Base-by-base conservation (phyloP, 2,888 invertebrate genomes). In the Rhamnusium bicolor region DNA sequence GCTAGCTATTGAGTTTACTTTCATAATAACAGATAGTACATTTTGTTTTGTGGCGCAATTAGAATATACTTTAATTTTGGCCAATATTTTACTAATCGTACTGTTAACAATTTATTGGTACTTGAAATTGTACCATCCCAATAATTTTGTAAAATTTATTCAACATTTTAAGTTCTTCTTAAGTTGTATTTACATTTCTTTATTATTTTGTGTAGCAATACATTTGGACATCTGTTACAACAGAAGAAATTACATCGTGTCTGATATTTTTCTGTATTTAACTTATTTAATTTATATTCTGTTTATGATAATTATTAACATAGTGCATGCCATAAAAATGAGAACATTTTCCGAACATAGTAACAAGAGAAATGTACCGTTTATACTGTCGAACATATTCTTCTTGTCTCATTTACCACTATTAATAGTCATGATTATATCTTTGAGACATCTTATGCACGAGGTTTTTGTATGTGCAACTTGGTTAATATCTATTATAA, bases 251-350 rank as follows among this genome's bases (percentile, higher is more conserved):
- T 29, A 4, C n/a, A 18, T 14, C 18, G 1, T 32, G 2, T 18
- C 58, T 12, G 27, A 49, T 12, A 7, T 24, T 0, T 2, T 12
- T 65, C 4, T n/a, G 51, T 12, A 10, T 60, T 40, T 14, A 60
- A 1, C 8, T n/a, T n/a, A 21, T 70, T 46, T 75, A 46, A 32
- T 60, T 12, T 74, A 51, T 27, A 8, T 67, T 1, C 10, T 73
- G 10, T 76, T 76, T 32, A 76, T 71, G 58, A 16, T 76, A 8
- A 16, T 73, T 3, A 71, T 76, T 49, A 73, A 71, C 14, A 71
- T 71, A 16, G 19, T 54, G 16, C 70, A 73, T 56, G 10, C 47
- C 8, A 32, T 68, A 19, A 73, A 70, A 18, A 69, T 32, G 32
- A 24, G 49, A 19, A 68, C 61, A 32, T 58, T 65, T 10, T 10